Evolutionary conservation across 2,797 vertebrate species (phyloP), one percentile per base, ranked within the genome.

Genomic region (Brachyalestes nurse): DNA sequence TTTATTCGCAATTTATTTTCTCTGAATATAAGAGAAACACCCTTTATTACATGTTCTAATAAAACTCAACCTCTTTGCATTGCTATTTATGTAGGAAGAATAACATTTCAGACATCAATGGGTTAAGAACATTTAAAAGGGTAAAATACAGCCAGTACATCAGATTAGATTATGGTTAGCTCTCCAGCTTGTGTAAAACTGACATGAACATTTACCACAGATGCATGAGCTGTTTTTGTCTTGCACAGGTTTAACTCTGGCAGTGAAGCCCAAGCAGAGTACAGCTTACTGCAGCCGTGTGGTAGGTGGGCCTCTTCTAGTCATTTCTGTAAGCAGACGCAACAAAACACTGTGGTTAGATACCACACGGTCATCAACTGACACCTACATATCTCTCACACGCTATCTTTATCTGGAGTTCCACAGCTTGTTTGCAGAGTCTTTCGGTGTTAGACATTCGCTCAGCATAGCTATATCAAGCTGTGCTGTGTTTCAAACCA

Each of bases 281-380:
- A 64, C 61, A 79, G 25, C 49, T 0, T 45, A 1, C 0, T 7
- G 69, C n/a, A 51, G 8, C 1, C 0, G 4, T 53, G 58, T 62
- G 67, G 77, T 40, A 38, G 6, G n/a, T 62, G 14, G 17, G 6
- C 12, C 19, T 28, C 45, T 47, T n/a, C 47, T 16, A 71, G n/a
- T 40, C n/a, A 49, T 28, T 5, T 64, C 10, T 61, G 12, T 28
- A 25, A 28, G 8, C 60, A 61, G 28, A 34, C 6, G 60, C 12
- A 62, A 5, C 23, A 78, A 45, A 71, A 53, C 45, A 25, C 21
- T 71, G 21, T 71, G 69, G 23, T 17, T 28, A 28, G 23, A 34
- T 47, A 49, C 57, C 34, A 42, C 77, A 62, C 25, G 51, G 66
- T 45, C 67, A 51, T 49, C 55, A 78, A 60, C 53, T n/a, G 13